Conservation (phyloP, 2,888 invertebrate genomes). For the Caenorhabditis panamensis region DNA sequence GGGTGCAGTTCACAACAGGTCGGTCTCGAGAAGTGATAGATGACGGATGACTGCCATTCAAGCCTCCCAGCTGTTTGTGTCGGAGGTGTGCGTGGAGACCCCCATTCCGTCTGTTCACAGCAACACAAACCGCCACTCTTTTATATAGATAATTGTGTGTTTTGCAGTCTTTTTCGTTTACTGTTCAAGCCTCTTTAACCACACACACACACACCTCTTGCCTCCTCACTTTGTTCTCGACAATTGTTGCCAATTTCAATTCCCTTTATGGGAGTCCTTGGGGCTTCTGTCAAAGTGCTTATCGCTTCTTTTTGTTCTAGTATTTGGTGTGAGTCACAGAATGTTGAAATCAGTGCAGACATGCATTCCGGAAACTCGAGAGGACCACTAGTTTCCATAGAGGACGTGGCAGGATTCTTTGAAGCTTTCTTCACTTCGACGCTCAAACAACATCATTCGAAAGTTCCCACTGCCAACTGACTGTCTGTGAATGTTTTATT, state of each 20-base stretch:
- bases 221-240: conserved; percentile 14
- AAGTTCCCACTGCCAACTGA: no score
- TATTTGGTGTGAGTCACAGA: background rate
- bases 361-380: no score
- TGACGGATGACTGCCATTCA: conserved; percentile 30
- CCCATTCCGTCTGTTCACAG: conserved; percentile 2
- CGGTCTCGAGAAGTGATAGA: conserved; percentile 50
- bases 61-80: conserved; percentile 40
- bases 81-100: background rate
- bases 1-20: no score
- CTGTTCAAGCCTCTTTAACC: conserved; percentile 13
- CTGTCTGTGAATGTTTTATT: no score
- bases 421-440: no score
- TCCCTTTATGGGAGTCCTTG: background rate
- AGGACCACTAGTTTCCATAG: no score
- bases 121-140: conserved; percentile 20
- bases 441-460: no score
- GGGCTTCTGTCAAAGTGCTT: conserved; percentile 9
- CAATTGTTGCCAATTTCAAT: conserved; percentile 47
- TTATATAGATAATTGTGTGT: conserved; percentile 41
- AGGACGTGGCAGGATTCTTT: no score
- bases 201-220: background rate
- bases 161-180: conserved; percentile 19
- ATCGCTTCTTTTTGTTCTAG: conserved; percentile 1
- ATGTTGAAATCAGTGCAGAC: no score